Base-by-base conservation (phyloP, 2,888 invertebrate genomes). In the Opisthograptis luteolata region DNA sequence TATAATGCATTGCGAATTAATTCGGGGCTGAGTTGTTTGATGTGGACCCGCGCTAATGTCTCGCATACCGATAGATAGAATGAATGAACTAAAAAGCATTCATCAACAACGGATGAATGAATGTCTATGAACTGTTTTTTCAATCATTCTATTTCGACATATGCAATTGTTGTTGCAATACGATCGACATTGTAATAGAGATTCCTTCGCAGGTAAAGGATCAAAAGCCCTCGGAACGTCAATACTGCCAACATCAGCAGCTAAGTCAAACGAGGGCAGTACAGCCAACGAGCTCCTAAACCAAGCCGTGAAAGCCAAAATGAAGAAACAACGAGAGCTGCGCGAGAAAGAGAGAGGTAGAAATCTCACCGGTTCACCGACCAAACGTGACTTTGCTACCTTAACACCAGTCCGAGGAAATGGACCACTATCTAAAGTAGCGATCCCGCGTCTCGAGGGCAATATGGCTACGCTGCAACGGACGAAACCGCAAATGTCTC, bases 251-350 rank as follows among this genome's bases (percentile, higher is more conserved):
- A 50, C 57, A 3, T 8, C 13, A 3, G 10, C 27, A n/a, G 10
- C 17, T 1, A 15, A 17, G 7, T 3, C 1, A 3, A 22, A 6
- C 2, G 15, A 14, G 6, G 47, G 60, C 1, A 50, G 61, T 9
- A 75, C 81, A 0, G 81, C 78, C 1, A 72, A 85, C 53, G 76
- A 81, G 0, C 45, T 84, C n/a, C 62, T 85, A 24, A 56, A 67
- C n/a, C 64, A 64, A 1, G 75, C 24, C 3, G 8, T 34, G 3
- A 35, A 13, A 17, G 12, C 30, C 10, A 36, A 31, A 37, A 2
- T 12, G 1, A 44, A 31, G 14, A 13, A 27, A 12, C 36, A 17
- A 31, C 14, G 13, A 13, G 5, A 12, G 0, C 27, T 12, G n/a
- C 1, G 3, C 17, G 8, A 12, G 4, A 9, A 6, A 24, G 8